Conservation (phyloP, 2,888 invertebrate genomes). For the Phyllotreta cruciferae region DNA sequence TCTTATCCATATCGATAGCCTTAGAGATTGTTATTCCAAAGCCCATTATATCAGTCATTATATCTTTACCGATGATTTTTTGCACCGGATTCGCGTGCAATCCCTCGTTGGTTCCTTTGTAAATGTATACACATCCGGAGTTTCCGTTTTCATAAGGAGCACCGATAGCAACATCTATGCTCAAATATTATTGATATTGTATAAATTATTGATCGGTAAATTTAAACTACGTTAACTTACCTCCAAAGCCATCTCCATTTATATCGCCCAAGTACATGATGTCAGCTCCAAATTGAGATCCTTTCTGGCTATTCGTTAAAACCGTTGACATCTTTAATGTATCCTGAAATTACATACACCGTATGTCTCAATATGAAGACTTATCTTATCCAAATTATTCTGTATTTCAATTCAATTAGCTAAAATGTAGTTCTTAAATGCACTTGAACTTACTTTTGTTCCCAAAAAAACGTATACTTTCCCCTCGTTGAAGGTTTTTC, state of each 20-base stretch:
- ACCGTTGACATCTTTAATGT: slow-evolving; percentile 31
- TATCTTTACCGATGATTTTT: slow-evolving; percentile 56
- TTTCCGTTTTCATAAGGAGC: slow-evolving; percentile 70
- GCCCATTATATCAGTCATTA: slow-evolving; percentile 59
- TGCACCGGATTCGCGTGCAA: slow-evolving; percentile 61
- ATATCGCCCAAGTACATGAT: slow-evolving; percentile 47
- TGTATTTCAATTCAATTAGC: too few species aligned
- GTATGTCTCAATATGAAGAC: not conserved
- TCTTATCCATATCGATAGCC: slow-evolving; percentile 67
- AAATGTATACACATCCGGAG: slow-evolving; percentile 69
- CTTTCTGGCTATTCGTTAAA: slow-evolving; percentile 25
- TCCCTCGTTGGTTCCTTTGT: slow-evolving; percentile 63
- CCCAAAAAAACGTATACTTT: slow-evolving; percentile 64
- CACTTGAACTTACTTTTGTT: slow-evolving; percentile 26
- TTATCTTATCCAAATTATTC: too few species aligned
- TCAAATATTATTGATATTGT: not conserved
- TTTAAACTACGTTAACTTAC: slow-evolving; percentile 31
- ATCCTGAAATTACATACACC: slow-evolving; percentile 25
- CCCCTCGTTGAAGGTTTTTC: slow-evolving; percentile 65
- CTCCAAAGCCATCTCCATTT: slow-evolving; percentile 42
- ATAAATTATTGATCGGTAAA: not conserved
- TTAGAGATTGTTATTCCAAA: slow-evolving; percentile 70
- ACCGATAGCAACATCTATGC: slow-evolving; percentile 69
- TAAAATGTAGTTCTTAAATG: too few species aligned
- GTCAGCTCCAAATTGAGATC: slow-evolving; percentile 45